phyloP scores from a whole-genome alignment of 2,888 invertebrate species.

The Lithodes maja region DNA sequence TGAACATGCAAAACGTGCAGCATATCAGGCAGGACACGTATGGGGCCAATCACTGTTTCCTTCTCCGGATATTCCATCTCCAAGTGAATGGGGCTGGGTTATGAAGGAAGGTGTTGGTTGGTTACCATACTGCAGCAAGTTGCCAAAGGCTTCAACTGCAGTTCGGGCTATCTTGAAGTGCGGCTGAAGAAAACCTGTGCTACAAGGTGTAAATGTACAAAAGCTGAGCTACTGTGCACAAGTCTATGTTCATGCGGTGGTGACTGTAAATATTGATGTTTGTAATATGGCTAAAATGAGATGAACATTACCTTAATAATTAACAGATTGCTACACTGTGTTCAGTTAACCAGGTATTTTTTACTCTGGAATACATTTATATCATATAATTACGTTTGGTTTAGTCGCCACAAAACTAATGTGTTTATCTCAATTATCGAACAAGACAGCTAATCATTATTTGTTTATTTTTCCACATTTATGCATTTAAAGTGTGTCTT shows the following conservation, averaged over 20 bases:
- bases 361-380: too few relatives aligned
- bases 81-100: slow-evolving; percentile 13
- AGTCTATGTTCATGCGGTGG: neutral
- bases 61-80: slow-evolving; percentile 6
- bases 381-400: too few relatives aligned
- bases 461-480: too few relatives aligned
- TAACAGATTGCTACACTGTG: too few relatives aligned
- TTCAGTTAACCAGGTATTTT: too few relatives aligned
- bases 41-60: slow-evolving; percentile 7
- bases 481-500: too few relatives aligned
- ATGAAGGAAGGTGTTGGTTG: slow-evolving; percentile 1
- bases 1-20: slow-evolving; percentile 20
- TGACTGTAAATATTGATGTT: neutral
- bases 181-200: slow-evolving; percentile 21
- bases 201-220: slow-evolving; percentile 13
- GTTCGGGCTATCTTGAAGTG: slow-evolving; percentile 12
- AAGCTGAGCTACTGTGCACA: neutral
- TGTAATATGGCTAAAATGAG: neutral
- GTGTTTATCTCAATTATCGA: too few relatives aligned
- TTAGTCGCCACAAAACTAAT: too few relatives aligned
- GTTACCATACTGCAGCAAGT: slow-evolving; percentile 3
- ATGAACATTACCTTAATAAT: too few relatives aligned
- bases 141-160: neutral
- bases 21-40: slow-evolving; percentile 8
- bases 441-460: too few relatives aligned